Evolutionary conservation across 2,797 vertebrate genomes (phyloP).

Genomic region (Cyclopterus lumpus): DNA sequence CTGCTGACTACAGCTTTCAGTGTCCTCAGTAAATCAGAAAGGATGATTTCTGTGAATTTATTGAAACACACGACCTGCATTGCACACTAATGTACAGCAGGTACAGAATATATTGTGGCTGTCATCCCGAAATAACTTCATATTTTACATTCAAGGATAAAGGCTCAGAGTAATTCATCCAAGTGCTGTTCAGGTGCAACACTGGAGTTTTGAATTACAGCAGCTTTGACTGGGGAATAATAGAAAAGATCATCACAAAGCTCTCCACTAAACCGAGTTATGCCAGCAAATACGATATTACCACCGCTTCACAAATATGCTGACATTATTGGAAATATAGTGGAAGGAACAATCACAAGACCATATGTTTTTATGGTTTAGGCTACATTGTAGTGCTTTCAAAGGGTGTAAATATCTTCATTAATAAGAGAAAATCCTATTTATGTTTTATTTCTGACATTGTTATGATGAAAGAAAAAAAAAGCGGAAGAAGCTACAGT

Average conservation of each 20-base stretch:
- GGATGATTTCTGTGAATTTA: neutral
- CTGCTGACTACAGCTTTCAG: too few species aligned
- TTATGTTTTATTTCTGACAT: neutral
- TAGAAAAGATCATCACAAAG: neutral
- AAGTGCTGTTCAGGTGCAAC: neutral
- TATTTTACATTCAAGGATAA: neutral
- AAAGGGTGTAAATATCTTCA: neutral
- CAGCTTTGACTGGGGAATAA: neutral
- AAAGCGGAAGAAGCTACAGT: neutral
- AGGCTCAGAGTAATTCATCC: neutral
- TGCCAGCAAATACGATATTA: neutral
- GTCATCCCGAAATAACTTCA: neutral
- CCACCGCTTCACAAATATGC: neutral
- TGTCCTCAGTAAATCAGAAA: neutral
- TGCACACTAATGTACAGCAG: neutral
- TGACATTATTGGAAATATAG: neutral
- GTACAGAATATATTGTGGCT: neutral
- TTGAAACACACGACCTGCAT: neutral
- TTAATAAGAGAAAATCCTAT: neutral
- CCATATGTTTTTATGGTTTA: neutral
- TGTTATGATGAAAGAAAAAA: neutral
- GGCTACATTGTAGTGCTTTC: neutral
- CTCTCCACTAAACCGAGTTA: slow-evolving; percentile 1
- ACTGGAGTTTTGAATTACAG: slow-evolving; percentile 1
- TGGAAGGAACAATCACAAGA: neutral